These are phyloP conservation scores for Tipula confusa DNA, from an alignment of 2,888 invertebrate species.

Conservation along the genomic window DNA sequence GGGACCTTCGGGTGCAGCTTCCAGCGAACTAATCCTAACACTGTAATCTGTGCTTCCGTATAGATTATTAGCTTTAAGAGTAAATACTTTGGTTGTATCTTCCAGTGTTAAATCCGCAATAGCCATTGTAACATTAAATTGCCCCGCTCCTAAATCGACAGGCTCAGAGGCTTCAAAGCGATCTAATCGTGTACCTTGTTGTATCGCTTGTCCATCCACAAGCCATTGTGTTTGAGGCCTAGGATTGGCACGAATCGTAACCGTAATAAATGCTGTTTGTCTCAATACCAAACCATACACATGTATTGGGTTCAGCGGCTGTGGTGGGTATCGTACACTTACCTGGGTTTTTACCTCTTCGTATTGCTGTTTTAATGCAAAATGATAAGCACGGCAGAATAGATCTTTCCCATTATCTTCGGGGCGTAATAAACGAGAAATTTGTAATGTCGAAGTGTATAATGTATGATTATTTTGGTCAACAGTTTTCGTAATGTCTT, in stretches of 20 bases:
- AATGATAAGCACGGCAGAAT: conserved; percentile 64
- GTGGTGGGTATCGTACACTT: conserved; percentile 61
- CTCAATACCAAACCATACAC: conserved; percentile 72
- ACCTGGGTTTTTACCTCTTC: conserved; percentile 46
- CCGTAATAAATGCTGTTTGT: conserved; percentile 64
- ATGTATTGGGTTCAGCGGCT: conserved; percentile 56
- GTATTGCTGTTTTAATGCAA: conserved; percentile 45
- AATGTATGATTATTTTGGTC: conserved; percentile 55
- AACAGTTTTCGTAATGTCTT: conserved; percentile 42
- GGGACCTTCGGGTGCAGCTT: conserved; percentile 57
- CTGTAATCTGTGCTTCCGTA: conserved; percentile 61
- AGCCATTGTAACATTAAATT: conserved; percentile 63
- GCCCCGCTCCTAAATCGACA: conserved; percentile 51
- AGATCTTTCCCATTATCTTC: conserved; percentile 63
- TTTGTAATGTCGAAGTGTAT: conserved; percentile 61
- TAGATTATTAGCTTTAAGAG: conserved; percentile 63
- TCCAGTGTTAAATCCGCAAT: conserved; percentile 66
- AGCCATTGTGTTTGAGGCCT: conserved; percentile 66
- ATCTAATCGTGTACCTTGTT: conserved; percentile 50
- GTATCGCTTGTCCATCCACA: conserved; percentile 55
- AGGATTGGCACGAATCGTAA: conserved; percentile 71
- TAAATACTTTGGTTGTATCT: conserved; percentile 69
- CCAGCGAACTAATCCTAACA: conserved; percentile 66
- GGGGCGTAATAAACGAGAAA: conserved; percentile 58
- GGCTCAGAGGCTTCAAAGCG: conserved; percentile 46